phyloP scores from a whole-genome alignment of 2,888 invertebrate species.

The Chrysotoxum bicinctum region DNA sequence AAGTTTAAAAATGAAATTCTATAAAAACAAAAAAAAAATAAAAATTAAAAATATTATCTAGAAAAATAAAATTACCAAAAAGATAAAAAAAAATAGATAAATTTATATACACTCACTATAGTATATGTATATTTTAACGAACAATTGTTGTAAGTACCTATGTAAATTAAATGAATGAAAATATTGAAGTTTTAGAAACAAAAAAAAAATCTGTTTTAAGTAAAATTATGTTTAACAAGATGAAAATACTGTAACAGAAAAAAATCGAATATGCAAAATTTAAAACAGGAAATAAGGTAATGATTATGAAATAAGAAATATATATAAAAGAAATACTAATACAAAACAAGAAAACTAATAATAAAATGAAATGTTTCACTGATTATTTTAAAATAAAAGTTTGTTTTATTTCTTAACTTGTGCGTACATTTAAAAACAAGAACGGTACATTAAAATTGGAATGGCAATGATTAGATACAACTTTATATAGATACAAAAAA shows the following conservation, averaged over 20 bases:
- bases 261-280: constrained; percentile 43
- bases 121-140: constrained; percentile 54
- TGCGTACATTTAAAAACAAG: no score
- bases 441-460: no score
- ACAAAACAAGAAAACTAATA: constrained; percentile 47
- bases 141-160: constrained; percentile 72
- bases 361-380: constrained; percentile 63
- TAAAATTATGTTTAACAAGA: constrained; percentile 37
- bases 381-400: constrained; percentile 46
- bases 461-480: no score
- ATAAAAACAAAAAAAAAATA: constrained; percentile 5
- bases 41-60: constrained; percentile 34
- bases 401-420: neutral
- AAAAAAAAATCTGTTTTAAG: constrained; percentile 30
- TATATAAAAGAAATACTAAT: constrained; percentile 38
- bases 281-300: constrained; percentile 63
- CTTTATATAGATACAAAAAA: no score
- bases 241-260: neutral
- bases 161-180: constrained; percentile 56
- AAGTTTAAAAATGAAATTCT: constrained; percentile 46
- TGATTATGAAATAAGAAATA: constrained; percentile 50
- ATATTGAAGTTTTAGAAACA: constrained; percentile 40
- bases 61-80: constrained; percentile 13
- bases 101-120: constrained; percentile 54
- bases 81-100: constrained; percentile 18